Evolutionary conservation across 2,888 invertebrate species (phyloP).

Genomic region (Cheilosia pagana): DNA sequence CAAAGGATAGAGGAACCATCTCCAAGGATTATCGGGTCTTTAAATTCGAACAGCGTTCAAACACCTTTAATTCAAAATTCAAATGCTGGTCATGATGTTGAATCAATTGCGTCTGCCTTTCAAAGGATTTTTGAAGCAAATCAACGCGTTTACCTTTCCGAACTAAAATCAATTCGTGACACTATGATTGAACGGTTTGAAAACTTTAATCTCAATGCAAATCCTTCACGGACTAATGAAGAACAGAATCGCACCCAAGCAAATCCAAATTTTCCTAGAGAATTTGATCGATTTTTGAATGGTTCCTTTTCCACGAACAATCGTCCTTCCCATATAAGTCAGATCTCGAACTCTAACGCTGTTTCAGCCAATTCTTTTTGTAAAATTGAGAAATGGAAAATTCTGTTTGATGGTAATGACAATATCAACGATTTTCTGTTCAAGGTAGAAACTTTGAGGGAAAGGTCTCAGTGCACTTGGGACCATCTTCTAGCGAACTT

Average conservation of each 20-base stretch:
- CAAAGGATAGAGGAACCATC: neutral
- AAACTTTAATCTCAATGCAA: neutral
- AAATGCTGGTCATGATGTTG: neutral
- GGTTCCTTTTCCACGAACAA: neutral
- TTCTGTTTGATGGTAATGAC: too few relatives aligned
- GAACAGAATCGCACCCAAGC: too few relatives aligned
- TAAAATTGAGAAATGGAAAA: too few relatives aligned
- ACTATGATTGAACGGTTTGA: neutral
- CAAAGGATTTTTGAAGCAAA: neutral
- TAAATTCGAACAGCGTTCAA: neutral
- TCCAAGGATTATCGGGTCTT: neutral
- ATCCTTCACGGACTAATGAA: neutral
- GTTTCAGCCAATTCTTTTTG: neutral
- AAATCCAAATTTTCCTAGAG: neutral
- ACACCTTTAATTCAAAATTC: neutral
- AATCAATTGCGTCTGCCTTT: neutral
- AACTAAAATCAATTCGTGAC: neutral
- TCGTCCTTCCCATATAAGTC: neutral
- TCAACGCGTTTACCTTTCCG: neutral
- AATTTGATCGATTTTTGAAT: neutral
- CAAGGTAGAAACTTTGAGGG: conserved; percentile 13
- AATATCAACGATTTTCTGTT: conserved; percentile 11
- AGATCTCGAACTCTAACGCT: neutral
- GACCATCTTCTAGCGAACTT: conserved; percentile 14
- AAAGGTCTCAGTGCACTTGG: neutral